Base-by-base conservation (phyloP, 2,113 vertebrate species). In the Apodemus speciosus region DNA sequence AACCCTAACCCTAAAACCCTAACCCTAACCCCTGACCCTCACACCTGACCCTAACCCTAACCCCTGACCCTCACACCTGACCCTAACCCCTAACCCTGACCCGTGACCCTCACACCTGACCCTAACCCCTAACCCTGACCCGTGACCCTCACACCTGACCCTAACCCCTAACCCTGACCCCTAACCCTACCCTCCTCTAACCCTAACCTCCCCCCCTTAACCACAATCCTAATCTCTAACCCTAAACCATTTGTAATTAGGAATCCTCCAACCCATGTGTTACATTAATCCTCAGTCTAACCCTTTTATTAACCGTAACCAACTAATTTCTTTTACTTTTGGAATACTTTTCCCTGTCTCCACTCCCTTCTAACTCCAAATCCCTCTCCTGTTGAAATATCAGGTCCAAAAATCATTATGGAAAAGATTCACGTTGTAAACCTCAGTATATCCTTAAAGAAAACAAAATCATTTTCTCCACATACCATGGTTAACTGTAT, bases 401-500 rank as follows among this genome's bases (percentile, higher is more conserved):
- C 66, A n/a, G 6, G 18, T n/a, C 15, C 30, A 15, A 30, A 16
- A 35, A 79, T 92, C 32, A 85, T 88, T 69, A 56, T 30, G 32
- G 30, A 77, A 88, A 83, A 32, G 43, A 38, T 53, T 56, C 66
- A 88, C 9, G 8, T 58, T 64, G 77, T 35, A 89, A 6, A 85
- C 92, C 9, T 75, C 66, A 83, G 71, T 86, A 56, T 92, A 86
- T 92, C 84, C 85, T 81, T 56, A 85, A n/a, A 51, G 25, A 38
- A 89, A 93, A 40, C 46, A 87, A 89, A 89, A 71, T 53, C 46
- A 1, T 75, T 92, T 89, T 71, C 76, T 91, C 9, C 40, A 60
- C 43, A 71, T 23, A 92, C 20, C 49, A 86, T 66, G 30, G 30
- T 35, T 90, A 86, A 95, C 91, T 81, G 14, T 92, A 85, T 66